Evolutionary conservation across 2,113 vertebrate genomes (phyloP).

Genomic region (Mormyrus iriodes): DNA sequence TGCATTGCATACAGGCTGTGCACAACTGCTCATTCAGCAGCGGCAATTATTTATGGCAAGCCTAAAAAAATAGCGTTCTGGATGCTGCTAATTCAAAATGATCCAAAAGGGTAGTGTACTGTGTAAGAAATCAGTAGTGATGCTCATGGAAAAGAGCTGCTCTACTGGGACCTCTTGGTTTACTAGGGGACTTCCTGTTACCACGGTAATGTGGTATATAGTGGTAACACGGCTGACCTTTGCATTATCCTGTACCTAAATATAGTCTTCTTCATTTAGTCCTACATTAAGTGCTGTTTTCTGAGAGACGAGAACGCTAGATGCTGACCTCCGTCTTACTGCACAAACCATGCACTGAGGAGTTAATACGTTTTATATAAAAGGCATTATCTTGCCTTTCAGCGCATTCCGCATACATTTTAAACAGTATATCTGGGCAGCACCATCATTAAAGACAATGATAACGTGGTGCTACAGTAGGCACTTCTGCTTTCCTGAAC

Average conservation of each 20-base stretch:
- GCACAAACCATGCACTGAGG: not conserved
- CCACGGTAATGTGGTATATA: constrained; percentile 26
- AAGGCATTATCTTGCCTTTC: not conserved
- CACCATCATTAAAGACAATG: not conserved
- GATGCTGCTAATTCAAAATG: not conserved
- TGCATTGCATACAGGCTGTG: not conserved
- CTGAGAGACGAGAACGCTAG: not conserved
- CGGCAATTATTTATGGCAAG: not conserved
- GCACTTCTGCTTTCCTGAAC: not conserved
- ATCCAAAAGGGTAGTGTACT: not conserved
- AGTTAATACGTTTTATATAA: not conserved
- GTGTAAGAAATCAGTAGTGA: not conserved
- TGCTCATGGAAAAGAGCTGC: not conserved
- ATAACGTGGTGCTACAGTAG: not conserved
- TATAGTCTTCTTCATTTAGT: constrained; percentile 32
- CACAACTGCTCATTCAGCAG: not conserved
- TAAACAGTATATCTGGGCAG: not conserved
- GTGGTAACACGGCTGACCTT: constrained; percentile 26
- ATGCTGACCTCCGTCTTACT: not conserved
- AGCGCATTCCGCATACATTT: not conserved
- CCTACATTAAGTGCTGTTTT: constrained; percentile 55
- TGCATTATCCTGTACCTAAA: constrained; percentile 30
- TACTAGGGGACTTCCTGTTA: constrained; percentile 35
- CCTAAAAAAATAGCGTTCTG: not conserved
- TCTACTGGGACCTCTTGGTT: constrained; percentile 19